Evolutionary conservation across 2,888 invertebrate species (phyloP).

Genomic region (Pinctada fucata): DNA sequence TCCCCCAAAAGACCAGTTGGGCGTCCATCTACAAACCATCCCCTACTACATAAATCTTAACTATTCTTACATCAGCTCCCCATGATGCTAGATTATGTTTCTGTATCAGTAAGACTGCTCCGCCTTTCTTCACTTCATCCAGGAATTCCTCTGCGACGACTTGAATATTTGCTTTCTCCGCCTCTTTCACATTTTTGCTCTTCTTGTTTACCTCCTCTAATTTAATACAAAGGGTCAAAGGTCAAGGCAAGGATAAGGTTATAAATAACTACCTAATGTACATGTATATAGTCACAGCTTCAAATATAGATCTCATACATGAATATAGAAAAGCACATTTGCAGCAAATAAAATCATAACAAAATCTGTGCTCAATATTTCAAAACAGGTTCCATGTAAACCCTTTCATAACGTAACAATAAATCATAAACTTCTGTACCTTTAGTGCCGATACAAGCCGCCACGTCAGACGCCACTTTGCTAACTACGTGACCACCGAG

Average conservation of each 20-base stretch:
- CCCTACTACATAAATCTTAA: no score
- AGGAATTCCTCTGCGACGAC: slow-evolving; percentile 86
- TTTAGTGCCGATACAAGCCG: slow-evolving; percentile 86
- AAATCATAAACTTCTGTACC: slow-evolving; percentile 63
- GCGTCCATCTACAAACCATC: no score
- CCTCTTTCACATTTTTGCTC: slow-evolving; percentile 82
- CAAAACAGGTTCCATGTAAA: no score
- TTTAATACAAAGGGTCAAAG: slow-evolving; percentile 48
- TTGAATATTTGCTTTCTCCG: slow-evolving; percentile 85
- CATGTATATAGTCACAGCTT: no score
- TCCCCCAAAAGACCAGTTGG: not conserved
- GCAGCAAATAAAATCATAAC: no score
- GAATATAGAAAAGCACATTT: no score
- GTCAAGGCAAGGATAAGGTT: no score
- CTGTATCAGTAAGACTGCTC: slow-evolving; percentile 82
- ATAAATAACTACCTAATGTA: no score
- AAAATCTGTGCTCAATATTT: no score
- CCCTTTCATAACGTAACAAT: no score
- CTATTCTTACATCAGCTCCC: slow-evolving; percentile 85
- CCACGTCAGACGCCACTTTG: slow-evolving; percentile 82
- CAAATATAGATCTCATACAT: no score
- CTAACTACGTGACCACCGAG: slow-evolving; percentile 87
- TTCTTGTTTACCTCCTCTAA: slow-evolving; percentile 83
- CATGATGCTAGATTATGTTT: slow-evolving; percentile 88
- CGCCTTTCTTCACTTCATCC: slow-evolving; percentile 79